Base-by-base conservation (phyloP, 2,888 invertebrate species). In the Pseudococcus jackbeardsleyi region DNA sequence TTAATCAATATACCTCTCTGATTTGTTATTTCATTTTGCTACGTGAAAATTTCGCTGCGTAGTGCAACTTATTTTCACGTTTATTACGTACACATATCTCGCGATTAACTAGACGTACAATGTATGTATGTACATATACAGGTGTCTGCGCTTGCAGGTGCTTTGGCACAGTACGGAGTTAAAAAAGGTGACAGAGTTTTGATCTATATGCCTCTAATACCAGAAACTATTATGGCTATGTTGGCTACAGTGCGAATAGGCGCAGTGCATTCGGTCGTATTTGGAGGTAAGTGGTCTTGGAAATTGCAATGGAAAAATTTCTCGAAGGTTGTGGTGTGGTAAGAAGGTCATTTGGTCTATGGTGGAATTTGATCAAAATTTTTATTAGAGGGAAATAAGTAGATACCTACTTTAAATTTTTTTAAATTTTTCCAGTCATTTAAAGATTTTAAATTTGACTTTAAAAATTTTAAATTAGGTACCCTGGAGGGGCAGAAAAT, bases 201-300 rank as follows among this genome's bases (percentile, higher is more conserved):
- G 1, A 96, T 98, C 91, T 98, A 98, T 92, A 98, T 98, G 98
- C 98, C 98, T 0, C 93, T 98, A 89, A 96, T 98, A 84, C 98
- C 98, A 0, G 97, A 98, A 92, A 96, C 97, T 0, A 94, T 98
- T 82, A 93, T 97, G 86, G 95, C 97, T 0, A 98, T 98, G 95
- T 91, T 98, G 90, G 98, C 98, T 0, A 95, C 95, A 1, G 96
- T 95, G 59, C 93, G 98, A 82, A 92, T 98, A 12, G 98, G 98
- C 0, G 98, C 97, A 2, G 93, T 97, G n/a, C 98, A 98, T 91
- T 97, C 97, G 0, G 96, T 98, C 0, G 98, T 98, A 0, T 98
- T 98, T 92, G 98, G 98, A 91, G 97, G 96, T 95, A 91, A 91
- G 90, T 90, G n/a, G 11, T 33, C 5, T 33, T 4, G 8, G 12